Conservation (phyloP, 2,888 invertebrate genomes). For the Lithophane semibrunnea region DNA sequence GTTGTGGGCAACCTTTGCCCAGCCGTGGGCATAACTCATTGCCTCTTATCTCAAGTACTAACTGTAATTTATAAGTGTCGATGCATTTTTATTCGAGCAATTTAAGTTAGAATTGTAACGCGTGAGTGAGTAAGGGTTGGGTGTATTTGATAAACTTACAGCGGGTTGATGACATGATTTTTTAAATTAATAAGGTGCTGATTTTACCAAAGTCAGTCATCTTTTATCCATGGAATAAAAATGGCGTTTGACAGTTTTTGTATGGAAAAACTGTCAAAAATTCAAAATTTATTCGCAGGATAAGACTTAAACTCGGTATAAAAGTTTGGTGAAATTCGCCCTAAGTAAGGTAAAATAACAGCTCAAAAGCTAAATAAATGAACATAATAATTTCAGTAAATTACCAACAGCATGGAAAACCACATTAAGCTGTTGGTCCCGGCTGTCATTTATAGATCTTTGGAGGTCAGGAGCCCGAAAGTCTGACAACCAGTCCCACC, state of each 20-base stretch:
- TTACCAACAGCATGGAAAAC: background rate
- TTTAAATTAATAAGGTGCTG: background rate
- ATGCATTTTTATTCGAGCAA: slow-evolving; percentile 86
- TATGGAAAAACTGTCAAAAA: too few species aligned
- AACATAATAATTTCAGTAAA: background rate
- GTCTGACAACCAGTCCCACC: too few species aligned
- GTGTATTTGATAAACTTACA: slow-evolving; percentile 63
- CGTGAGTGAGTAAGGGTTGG: slow-evolving; percentile 75
- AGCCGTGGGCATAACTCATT: slow-evolving; percentile 62
- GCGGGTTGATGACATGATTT: slow-evolving; percentile 26
- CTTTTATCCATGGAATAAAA: too few species aligned
- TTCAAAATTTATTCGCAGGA: too few species aligned
- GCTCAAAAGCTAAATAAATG: background rate
- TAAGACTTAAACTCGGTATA: too few species aligned
- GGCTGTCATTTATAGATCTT: too few species aligned
- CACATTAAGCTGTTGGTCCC: too few species aligned
- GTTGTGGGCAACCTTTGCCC: slow-evolving; percentile 60
- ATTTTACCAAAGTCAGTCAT: too few species aligned
- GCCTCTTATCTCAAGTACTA: slow-evolving; percentile 41
- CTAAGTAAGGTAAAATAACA: background rate
- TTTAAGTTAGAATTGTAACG: slow-evolving; percentile 81
- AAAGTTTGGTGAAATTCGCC: too few species aligned
- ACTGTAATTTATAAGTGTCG: slow-evolving; percentile 66
- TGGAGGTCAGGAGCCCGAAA: too few species aligned
- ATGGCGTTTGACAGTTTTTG: too few species aligned